A percentile compares a stretch with the other conserved stretches of the same genome.
phyloP scores from a whole-genome alignment of 2,888 invertebrate species.

The Oconnorella tubifera region DNA sequence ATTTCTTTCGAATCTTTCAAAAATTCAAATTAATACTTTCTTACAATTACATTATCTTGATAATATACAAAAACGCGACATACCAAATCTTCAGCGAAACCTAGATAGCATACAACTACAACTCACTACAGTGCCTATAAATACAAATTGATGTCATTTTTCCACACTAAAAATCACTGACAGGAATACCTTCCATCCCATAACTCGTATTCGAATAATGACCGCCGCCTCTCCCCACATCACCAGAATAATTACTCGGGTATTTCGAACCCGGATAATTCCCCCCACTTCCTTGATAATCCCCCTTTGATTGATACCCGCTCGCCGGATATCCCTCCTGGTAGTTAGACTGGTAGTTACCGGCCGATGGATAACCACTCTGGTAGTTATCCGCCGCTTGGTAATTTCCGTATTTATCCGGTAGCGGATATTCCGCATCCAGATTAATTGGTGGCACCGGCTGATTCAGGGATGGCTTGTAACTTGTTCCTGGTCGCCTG shows the following conservation, averaged over 20 bases:
- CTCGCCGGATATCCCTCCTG: neutral
- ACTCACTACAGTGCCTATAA: too few species aligned
- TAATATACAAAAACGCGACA: too few species aligned
- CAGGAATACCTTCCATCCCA: constrained; percentile 2
- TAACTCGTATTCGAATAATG: neutral
- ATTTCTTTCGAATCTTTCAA: too few species aligned
- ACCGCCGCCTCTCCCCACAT: neutral
- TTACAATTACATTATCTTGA: too few species aligned
- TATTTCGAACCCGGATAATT: neutral
- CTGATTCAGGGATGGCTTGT: neutral
- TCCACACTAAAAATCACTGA: neutral
- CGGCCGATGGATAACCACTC: neutral
- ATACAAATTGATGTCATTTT: too few species aligned
- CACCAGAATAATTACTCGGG: neutral
- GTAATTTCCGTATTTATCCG: neutral
- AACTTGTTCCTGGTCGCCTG: constrained; percentile 4
- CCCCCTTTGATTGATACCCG: too few species aligned
- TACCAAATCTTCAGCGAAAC: too few species aligned
- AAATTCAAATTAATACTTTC: too few species aligned
- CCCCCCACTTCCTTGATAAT: neutral
- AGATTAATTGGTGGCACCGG: neutral
- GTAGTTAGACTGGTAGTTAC: too few species aligned
- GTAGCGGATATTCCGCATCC: neutral
- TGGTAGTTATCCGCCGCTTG: neutral
- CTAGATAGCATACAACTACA: too few species aligned